Evolutionary conservation across 92 coral and sea anemone genomes (phyloP), one percentile per base, ranked within the genome.

Genomic region (Montipora capitata): DNA sequence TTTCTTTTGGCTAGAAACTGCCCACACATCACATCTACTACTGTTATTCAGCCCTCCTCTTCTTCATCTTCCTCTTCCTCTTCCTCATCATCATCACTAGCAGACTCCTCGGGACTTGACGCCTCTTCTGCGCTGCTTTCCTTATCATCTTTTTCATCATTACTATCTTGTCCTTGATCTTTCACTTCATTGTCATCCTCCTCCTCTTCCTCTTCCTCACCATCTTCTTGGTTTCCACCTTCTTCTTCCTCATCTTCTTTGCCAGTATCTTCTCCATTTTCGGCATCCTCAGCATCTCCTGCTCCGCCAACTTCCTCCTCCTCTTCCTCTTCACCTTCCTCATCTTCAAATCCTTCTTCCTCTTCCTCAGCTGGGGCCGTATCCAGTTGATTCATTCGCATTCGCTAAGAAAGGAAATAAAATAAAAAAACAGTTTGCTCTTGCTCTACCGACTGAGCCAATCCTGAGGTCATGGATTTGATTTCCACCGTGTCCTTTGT

Each of bases 291-390:
- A 12, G 77, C 95, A 13, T 78, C 94, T 57, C 88, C 93, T 9
- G 62, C 94, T 16, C 68, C 88, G 17, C 56, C 86, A 4, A 72
- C 90, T 10, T 76, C 91, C 1, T 90, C 93, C 1, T 83, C 92
- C 18, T 75, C 92, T 2, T 90, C 94, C 4, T 88, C 93, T 0
- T 76, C 91, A 1, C 81, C 94, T 9, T 87, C 95, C 11, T 81
- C 95, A 8, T 93, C 86, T 42, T 77, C 90, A 51, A 76, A 92
- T 72, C 58, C 95, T 18, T 92, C 96, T 13, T 91, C 52, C 10
- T 91, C 98, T 64, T 95, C 99, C 74, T 98, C 98, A 27, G 91
- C 95, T 13, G 89, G 74, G 2, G 96, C 92, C 20, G 97, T 94
- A 57, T 98, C 99, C 66, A 98, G 93, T 74, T 98, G 99, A 48